A percentile compares a stretch with the other conserved stretches of the same genome.
phyloP scores from a whole-genome alignment of 2,113 vertebrate genomes.

The Brachyhypopomus occidentalis region DNA sequence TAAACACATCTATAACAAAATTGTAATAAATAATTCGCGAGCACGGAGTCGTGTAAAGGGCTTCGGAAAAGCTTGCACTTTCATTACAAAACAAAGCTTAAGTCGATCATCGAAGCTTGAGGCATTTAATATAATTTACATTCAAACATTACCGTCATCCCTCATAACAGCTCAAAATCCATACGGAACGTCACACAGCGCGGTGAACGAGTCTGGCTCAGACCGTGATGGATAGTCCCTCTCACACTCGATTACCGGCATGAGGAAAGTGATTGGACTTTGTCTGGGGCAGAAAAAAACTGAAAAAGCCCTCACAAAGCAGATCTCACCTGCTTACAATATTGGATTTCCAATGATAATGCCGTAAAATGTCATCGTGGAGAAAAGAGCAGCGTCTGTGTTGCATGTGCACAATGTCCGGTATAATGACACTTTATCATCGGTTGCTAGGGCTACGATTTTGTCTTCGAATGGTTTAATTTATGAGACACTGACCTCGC shows the following conservation, averaged over 20 bases:
- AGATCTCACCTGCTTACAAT: slow-evolving; percentile 60
- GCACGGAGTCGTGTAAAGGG: background rate
- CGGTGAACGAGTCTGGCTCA: slow-evolving; percentile 39
- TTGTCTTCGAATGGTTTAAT: slow-evolving; percentile 32
- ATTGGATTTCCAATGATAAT: slow-evolving; percentile 77
- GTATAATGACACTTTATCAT: slow-evolving; percentile 70
- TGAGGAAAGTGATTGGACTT: slow-evolving; percentile 73
- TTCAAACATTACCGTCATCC: slow-evolving; percentile 65
- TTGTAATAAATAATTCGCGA: background rate
- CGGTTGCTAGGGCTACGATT: slow-evolving; percentile 52
- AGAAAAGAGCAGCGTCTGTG: slow-evolving; percentile 70
- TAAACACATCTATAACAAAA: background rate
- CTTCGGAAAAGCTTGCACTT: slow-evolving; percentile 49
- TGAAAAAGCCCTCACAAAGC: slow-evolving; percentile 60
- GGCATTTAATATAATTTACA: slow-evolving; percentile 69
- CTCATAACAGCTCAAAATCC: slow-evolving; percentile 71
- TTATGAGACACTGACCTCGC: slow-evolving; percentile 2
- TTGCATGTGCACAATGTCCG: slow-evolving; percentile 61
- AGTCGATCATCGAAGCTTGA: slow-evolving; percentile 59
- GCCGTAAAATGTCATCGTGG: slow-evolving; percentile 70
- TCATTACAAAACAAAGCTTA: slow-evolving; percentile 52
- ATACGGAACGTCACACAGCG: slow-evolving; percentile 64
- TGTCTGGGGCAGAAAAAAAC: slow-evolving; percentile 45
- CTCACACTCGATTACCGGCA: slow-evolving; percentile 73
- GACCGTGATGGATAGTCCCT: slow-evolving; percentile 70